Conservation (phyloP, 2,797 vertebrate species). For the Acrossocheilus fasciatus region DNA sequence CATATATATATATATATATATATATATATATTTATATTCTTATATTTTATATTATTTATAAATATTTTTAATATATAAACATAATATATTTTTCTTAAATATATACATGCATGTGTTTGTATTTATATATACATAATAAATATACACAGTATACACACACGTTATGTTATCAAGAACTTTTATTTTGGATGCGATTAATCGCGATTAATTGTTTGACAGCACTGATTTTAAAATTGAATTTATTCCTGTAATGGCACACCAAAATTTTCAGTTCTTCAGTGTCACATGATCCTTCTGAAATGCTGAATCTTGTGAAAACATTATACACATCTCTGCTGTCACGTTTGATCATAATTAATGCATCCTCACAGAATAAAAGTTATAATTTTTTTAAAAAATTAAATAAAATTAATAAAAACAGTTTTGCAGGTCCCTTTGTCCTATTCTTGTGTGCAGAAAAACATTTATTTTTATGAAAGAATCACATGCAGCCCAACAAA, state of each 20-base stretch:
- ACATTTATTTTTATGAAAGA: conserved; percentile 21
- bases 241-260: neutral
- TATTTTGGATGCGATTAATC: too few relatives aligned
- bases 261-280: neutral
- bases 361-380: neutral
- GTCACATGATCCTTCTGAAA: neutral
- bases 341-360: neutral
- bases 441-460: conserved; percentile 20
- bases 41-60: too few relatives aligned
- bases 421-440: neutral
- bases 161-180: too few relatives aligned
- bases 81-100: too few relatives aligned
- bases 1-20: too few relatives aligned
- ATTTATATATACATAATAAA: too few relatives aligned
- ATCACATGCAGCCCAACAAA: conserved; percentile 4
- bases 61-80: too few relatives aligned
- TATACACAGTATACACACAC: too few relatives aligned
- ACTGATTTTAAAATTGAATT: neutral
- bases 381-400: neutral
- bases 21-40: too few relatives aligned
- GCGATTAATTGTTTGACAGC: too few relatives aligned
- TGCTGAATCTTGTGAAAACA: neutral
- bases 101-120: too few relatives aligned
- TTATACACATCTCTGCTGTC: neutral
- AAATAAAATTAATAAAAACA: neutral